A percentile compares a stretch with the other conserved stretches of the same genome.
Evolutionary conservation across 2,888 invertebrate genomes (phyloP).

Genomic region (Dicranocentrus wangi): DNA sequence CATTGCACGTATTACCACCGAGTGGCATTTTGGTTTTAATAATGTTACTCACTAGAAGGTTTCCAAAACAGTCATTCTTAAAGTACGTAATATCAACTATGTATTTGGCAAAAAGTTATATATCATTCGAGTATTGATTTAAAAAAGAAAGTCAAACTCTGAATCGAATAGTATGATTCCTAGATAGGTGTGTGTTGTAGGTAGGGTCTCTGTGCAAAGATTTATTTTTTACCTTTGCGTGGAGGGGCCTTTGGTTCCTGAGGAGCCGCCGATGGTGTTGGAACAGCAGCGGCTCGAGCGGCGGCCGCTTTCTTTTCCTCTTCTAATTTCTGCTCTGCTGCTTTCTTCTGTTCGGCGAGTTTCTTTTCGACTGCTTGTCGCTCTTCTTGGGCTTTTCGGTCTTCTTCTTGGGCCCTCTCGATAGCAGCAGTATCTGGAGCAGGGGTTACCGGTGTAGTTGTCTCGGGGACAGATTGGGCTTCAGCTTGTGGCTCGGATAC

Average conservation of each 20-base stretch:
- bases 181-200: too few relatives aligned
- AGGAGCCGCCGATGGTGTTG: conserved; percentile 18
- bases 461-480: conserved; percentile 10
- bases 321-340: conserved; percentile 70
- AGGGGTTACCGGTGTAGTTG: conserved; percentile 1
- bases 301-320: conserved; percentile 68
- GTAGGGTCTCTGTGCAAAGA: conserved; percentile 40
- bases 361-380: conserved; percentile 71
- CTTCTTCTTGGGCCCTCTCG: conserved; percentile 63
- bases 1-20: too few relatives aligned
- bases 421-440: conserved; percentile 30
- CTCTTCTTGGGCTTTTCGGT: conserved; percentile 59
- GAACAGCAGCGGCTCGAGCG: conserved; percentile 63
- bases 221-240: conserved; percentile 63
- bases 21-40: too few relatives aligned
- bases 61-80: too few relatives aligned
- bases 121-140: conserved; percentile 42
- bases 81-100: conserved; percentile 4
- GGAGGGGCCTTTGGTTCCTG: conserved; percentile 57
- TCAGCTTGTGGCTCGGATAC: conserved; percentile 28
- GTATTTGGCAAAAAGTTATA: conserved; percentile 9
- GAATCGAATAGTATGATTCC: conserved; percentile 24
- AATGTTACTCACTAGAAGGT: too few relatives aligned
- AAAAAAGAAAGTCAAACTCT: not conserved
- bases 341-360: conserved; percentile 70